Evolutionary conservation across 30 jellyfish, hydroid and myxozoan genomes (phyloP).

Genomic region (Cassiopea xamachana): DNA sequence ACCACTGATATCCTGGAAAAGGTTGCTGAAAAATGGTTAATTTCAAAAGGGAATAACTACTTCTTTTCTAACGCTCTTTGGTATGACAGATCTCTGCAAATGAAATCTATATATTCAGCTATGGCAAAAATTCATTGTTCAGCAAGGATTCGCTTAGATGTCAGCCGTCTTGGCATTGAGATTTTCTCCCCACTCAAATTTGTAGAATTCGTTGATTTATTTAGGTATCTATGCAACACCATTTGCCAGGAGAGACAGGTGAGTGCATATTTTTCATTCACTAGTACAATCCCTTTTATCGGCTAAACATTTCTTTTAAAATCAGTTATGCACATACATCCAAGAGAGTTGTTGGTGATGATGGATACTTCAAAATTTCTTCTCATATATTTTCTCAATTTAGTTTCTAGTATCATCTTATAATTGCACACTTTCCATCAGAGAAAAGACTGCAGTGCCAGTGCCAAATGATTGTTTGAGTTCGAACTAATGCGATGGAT

Average conservation of each 20-base stretch:
- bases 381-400: neutral
- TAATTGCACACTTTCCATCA: neutral
- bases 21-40: conserved; percentile 68
- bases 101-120: conserved; percentile 16
- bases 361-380: neutral
- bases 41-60: conserved; percentile 56
- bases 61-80: conserved; percentile 39
- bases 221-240: conserved; percentile 50
- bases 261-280: neutral
- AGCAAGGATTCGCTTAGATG: conserved; percentile 35
- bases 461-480: no score
- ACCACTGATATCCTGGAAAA: conserved; percentile 27
- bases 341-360: no score
- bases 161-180: conserved; percentile 39
- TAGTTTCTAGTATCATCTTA: neutral
- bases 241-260: conserved; percentile 39
- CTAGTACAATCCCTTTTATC: neutral
- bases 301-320: neutral
- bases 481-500: no score
- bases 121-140: conserved; percentile 56
- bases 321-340: no score
- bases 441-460: no score
- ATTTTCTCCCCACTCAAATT: conserved; percentile 68
- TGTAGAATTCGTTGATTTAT: conserved; percentile 69
- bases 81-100: conserved; percentile 46